phyloP scores from a whole-genome alignment of 1,140 invertebrate species.

The Choristoneura fumiferana region DNA sequence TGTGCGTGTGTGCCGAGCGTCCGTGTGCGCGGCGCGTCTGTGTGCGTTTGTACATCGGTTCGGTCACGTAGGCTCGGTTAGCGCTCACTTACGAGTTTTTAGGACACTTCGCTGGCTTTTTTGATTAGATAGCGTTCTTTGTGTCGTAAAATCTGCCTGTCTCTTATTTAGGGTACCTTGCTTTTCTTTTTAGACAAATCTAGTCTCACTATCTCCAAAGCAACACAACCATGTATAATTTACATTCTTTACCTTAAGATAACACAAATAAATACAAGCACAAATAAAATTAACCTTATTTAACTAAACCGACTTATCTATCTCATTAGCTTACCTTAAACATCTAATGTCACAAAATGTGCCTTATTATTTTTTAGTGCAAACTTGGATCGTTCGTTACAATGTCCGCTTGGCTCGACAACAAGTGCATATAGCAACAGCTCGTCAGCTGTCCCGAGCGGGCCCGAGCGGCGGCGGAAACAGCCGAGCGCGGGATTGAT shows the following conservation, averaged over 20 bases:
- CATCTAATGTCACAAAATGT: too few species aligned
- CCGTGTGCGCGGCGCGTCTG: conserved; percentile 37
- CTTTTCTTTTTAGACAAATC: not conserved
- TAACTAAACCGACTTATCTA: too few species aligned
- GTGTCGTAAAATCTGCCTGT: conserved; percentile 17
- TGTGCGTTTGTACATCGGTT: conserved; percentile 57
- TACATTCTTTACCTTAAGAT: too few species aligned
- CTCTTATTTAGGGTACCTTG: not conserved
- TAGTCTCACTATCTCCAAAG: too few species aligned
- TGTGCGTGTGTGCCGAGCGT: conserved; percentile 45
- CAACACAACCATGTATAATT: too few species aligned
- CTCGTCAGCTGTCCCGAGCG: conserved; percentile 63
- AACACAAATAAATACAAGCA: too few species aligned
- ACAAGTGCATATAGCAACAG: conserved; percentile 70
- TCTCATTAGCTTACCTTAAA: too few species aligned
- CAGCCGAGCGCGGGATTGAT: conserved; percentile 42
- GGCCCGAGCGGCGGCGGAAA: conserved; percentile 41
- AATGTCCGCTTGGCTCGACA: conserved; percentile 45
- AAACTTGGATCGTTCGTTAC: not conserved
- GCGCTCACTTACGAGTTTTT: conserved; percentile 41
- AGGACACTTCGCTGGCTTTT: conserved; percentile 42
- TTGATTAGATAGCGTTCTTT: conserved; percentile 31
- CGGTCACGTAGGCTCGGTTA: conserved; percentile 72
- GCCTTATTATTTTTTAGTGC: too few species aligned
- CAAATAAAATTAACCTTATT: too few species aligned